Evolutionary conservation across 2,797 vertebrate genomes (phyloP).

Genomic region (Xenops minutus): DNA sequence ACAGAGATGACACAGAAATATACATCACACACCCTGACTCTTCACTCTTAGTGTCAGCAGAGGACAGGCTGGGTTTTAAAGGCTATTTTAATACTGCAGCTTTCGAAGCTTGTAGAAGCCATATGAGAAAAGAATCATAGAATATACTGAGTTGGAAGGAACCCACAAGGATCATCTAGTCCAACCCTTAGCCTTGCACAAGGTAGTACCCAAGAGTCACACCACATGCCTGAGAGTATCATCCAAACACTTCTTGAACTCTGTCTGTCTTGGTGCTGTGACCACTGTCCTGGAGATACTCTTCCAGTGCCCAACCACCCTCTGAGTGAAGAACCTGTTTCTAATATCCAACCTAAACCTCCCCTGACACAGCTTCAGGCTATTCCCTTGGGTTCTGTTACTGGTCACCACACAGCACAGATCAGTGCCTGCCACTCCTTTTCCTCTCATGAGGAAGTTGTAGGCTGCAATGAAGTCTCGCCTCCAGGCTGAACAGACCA

Average conservation of each 20-base stretch:
- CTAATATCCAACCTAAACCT: background rate
- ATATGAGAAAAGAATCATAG: fast-evolving
- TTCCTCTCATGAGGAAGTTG: background rate
- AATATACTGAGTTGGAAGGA: background rate
- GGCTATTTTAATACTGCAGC: background rate
- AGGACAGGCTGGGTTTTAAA: background rate
- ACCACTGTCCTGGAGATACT: no score
- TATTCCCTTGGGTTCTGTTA: background rate
- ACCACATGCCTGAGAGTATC: background rate
- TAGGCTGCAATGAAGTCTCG: background rate
- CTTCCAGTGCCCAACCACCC: background rate
- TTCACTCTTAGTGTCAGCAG: background rate
- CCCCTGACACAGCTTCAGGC: background rate
- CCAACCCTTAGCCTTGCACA: background rate
- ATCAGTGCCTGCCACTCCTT: background rate
- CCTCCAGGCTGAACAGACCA: background rate
- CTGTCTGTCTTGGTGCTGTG: background rate
- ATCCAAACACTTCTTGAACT: background rate
- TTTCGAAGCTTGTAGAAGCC: background rate
- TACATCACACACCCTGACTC: background rate
- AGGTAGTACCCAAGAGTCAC: background rate
- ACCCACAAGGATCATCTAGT: background rate
- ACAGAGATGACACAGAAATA: background rate
- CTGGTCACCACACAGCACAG: background rate
- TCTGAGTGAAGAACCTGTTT: background rate